Conservation (phyloP, 2,888 invertebrate species). For the Amaurobius ferox region DNA sequence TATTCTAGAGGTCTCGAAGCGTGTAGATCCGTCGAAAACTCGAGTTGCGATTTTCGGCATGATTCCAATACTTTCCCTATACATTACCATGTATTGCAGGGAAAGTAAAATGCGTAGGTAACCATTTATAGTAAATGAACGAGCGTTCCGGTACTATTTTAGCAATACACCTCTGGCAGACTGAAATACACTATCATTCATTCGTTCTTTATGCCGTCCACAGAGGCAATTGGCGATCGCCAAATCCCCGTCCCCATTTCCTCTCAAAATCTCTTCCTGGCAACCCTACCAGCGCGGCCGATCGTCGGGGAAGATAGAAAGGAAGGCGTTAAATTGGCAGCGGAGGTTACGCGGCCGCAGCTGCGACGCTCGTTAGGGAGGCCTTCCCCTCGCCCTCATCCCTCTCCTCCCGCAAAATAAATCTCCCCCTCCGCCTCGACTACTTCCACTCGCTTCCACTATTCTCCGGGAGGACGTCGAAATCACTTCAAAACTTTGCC, state of each 20-base stretch:
- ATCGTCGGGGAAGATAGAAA: conserved; percentile 67
- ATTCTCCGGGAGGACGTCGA: conserved; percentile 10
- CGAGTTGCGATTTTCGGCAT: too few species aligned
- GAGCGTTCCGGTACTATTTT: too few species aligned
- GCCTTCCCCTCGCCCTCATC: not conserved
- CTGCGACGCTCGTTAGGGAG: conserved; percentile 59
- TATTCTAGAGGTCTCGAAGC: too few species aligned
- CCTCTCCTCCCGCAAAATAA: conserved; percentile 39
- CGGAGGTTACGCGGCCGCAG: conserved; percentile 66
- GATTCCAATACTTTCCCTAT: too few species aligned
- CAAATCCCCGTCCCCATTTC: conserved; percentile 42
- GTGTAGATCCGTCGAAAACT: too few species aligned
- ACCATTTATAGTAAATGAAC: too few species aligned
- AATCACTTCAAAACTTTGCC: conserved; percentile 66
- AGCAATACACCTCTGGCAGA: too few species aligned
- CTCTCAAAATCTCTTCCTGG: conserved; percentile 1
- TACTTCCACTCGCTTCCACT: not conserved
- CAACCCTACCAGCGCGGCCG: conserved; percentile 53
- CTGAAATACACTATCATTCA: too few species aligned
- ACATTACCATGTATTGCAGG: too few species aligned
- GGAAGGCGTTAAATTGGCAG: conserved; percentile 71
- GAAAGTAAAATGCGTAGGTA: too few species aligned
- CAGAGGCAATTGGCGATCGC: conserved; percentile 31
- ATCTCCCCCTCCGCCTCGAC: conserved; percentile 45
- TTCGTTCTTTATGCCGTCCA: not conserved